A percentile compares a stretch with the other conserved stretches of the same genome.
These are phyloP conservation scores for Heliangelus exortis DNA, from an alignment of 2,797 vertebrate species.

Conservation along the genomic window DNA sequence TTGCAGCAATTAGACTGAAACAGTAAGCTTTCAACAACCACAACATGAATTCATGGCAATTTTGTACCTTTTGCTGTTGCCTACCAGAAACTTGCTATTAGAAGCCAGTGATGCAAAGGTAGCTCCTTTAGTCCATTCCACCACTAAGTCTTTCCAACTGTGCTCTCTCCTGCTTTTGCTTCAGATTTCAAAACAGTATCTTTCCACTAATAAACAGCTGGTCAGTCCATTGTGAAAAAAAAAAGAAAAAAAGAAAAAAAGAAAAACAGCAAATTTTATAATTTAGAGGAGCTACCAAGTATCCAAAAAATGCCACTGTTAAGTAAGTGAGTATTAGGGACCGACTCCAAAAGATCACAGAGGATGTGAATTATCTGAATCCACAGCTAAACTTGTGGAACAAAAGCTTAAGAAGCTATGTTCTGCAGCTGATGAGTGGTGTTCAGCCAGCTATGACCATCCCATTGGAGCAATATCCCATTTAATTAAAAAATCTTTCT, in stretches of 20 bases:
- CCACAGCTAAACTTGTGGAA: neutral
- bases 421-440: neutral
- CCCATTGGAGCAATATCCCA: neutral
- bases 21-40: constrained; percentile 53
- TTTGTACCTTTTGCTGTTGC: constrained; percentile 40
- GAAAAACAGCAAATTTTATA: neutral
- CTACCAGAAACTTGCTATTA: constrained; percentile 13
- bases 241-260: too few relatives aligned
- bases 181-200: constrained; percentile 3
- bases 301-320: neutral
- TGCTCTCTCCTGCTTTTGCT: neutral
- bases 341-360: neutral
- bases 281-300: neutral
- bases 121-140: neutral
- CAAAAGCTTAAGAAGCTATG: neutral
- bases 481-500: neutral
- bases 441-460: neutral
- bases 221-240: neutral
- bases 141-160: neutral
- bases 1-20: constrained; percentile 54
- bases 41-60: constrained; percentile 50
- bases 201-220: neutral
- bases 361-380: neutral
- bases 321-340: neutral
- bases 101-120: neutral